phyloP scores from a whole-genome alignment of 2,888 invertebrate species.

The Phlogophora meticulosa region DNA sequence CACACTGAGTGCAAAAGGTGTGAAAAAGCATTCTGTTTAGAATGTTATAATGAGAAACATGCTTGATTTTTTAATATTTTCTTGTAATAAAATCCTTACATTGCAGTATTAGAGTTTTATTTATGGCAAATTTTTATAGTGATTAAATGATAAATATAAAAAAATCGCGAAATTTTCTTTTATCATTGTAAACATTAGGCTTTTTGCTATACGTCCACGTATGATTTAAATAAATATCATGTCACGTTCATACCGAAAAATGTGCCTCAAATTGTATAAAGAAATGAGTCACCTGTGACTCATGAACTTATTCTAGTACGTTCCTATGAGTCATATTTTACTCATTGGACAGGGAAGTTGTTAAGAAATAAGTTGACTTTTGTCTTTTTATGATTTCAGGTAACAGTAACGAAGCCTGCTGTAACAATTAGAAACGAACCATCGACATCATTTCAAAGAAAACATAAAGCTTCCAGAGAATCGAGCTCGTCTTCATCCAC shows the following conservation, averaged over 20 bases:
- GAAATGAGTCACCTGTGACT: constrained; percentile 50
- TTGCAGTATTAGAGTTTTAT: constrained; percentile 18
- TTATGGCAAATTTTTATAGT: constrained; percentile 7
- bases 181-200: constrained; percentile 10
- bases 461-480: no score
- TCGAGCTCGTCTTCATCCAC: no score
- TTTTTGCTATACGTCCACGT: constrained; percentile 21
- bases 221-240: constrained; percentile 9
- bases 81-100: constrained; percentile 12
- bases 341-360: constrained; percentile 38
- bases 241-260: constrained; percentile 29
- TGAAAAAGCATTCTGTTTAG: constrained; percentile 51
- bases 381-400: no score
- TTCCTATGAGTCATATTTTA: constrained; percentile 44
- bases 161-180: constrained; percentile 16
- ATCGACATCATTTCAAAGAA: no score
- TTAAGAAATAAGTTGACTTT: no score
- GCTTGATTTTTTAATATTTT: constrained; percentile 29
- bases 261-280: constrained; percentile 34
- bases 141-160: constrained; percentile 16
- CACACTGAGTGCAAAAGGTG: constrained; percentile 56
- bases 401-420: no score
- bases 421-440: no score
- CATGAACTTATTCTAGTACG: constrained; percentile 45
- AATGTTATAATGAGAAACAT: constrained; percentile 51